Percentiles rank a stretch among this genome's conserved stretches.
phyloP scores from a whole-genome alignment of 2,888 invertebrate genomes.

The Myopa tessellatipennis region DNA sequence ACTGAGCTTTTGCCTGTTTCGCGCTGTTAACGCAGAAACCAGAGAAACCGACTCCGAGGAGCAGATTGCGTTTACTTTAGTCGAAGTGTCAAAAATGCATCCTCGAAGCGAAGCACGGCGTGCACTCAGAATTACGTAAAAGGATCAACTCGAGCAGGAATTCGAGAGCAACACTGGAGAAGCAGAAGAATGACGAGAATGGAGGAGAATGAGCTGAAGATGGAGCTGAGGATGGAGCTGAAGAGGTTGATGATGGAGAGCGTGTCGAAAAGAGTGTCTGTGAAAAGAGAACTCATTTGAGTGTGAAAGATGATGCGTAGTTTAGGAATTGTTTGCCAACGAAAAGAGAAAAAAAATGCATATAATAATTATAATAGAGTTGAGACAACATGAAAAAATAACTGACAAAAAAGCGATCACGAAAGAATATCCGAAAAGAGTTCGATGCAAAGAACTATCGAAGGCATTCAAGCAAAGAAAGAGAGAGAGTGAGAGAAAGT shows the following conservation, averaged over 20 bases:
- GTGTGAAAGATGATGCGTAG: neutral
- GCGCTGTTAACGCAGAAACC: constrained; percentile 18
- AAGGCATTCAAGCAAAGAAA: no score
- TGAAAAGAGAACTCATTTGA: no score
- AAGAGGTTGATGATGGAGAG: no score
- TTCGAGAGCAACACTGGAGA: no score
- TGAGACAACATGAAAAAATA: neutral
- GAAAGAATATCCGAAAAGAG: neutral
- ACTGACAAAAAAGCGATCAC: neutral
- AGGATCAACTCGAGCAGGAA: no score
- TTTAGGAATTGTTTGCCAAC: constrained; percentile 2
- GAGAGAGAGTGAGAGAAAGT: neutral
- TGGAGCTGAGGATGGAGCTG: no score
- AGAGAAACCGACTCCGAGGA: neutral
- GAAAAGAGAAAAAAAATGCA: neutral
- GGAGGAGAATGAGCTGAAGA: no score
- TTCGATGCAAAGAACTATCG: neutral
- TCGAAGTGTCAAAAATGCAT: neutral
- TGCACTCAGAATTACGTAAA: neutral
- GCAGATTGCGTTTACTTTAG: constrained; percentile 11
- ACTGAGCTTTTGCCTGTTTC: neutral
- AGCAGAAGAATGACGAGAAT: no score
- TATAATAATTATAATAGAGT: neutral
- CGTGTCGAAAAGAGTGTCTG: no score
- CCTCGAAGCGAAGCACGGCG: neutral